Percentiles rank a stretch among this genome's conserved stretches.
Conservation (phyloP, 2,113 vertebrate species). For the Aplodontia rufa region DNA sequence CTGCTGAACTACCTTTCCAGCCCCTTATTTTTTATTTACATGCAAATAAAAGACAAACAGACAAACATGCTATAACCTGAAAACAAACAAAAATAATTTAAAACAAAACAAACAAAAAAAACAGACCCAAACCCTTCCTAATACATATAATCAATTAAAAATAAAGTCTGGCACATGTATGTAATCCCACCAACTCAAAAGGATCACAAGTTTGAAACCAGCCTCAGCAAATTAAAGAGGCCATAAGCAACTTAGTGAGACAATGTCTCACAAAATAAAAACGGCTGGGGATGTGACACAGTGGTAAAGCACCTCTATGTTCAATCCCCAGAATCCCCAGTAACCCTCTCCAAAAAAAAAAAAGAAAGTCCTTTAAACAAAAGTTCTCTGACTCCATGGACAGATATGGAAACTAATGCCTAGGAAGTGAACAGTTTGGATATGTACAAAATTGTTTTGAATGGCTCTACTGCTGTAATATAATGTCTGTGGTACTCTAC, state of each 20-base stretch:
- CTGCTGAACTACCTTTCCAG: too few species aligned
- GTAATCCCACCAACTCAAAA: too few species aligned
- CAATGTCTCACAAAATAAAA: neutral
- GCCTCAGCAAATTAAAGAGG: too few species aligned
- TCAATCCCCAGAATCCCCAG: neutral
- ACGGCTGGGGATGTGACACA: neutral
- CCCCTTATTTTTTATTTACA: too few species aligned
- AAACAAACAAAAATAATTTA: neutral
- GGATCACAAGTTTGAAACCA: too few species aligned
- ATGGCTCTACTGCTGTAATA: neutral
- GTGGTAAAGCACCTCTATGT: neutral
- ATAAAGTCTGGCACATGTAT: too few species aligned
- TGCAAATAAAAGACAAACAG: too few species aligned
- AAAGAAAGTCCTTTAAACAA: neutral
- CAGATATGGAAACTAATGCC: neutral
- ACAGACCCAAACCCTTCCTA: neutral
- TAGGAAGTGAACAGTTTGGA: neutral
- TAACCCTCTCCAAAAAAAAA: neutral
- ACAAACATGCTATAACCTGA: neutral
- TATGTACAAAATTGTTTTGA: neutral
- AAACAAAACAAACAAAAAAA: neutral
- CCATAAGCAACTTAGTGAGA: too few species aligned
- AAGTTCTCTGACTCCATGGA: neutral
- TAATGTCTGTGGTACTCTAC: neutral
- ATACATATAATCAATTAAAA: neutral